Evolutionary conservation across 2,888 invertebrate species (phyloP), one percentile per base, ranked within the genome.

Genomic region (Tetranychus truncatus): DNA sequence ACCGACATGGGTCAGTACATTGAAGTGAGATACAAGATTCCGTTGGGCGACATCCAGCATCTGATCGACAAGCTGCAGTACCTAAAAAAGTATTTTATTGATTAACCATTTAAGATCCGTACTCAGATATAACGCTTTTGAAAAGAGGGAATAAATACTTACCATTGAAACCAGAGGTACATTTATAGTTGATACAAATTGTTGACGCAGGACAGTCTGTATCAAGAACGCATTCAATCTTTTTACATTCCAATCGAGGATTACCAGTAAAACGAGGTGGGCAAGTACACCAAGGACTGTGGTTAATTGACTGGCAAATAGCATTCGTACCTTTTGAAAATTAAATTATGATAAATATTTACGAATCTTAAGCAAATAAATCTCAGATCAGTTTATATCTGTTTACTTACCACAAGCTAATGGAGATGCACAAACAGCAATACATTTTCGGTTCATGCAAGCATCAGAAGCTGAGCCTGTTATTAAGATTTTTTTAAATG

Each of bases 261-360:
- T 92, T 91, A 15, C 93, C 93, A 45, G 92, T 84, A 82, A 88
- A 89, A 18, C 93, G 93, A 65, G 89, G 89, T 66, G 92, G 92
- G 81, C 94, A 94, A 80, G 87, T 87, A 82, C 94, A 94, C 44
- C 88, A 87, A 6, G 92, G 91, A 78, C 91, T 88, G 81, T 91
- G 92, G 79, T 88, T 86, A 67, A 86, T 85, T 0, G 90, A 89
- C 34, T 88, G 86, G 80, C 94, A 95, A 78, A 90, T 87, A 0
- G 94, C 91, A 20, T 69, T 20, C 20, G 69, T 21, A 55, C 34
- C 34, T 34, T 34, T 34, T 34, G 34, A 34, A 34, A 34, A 34
- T 34, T 34, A 34, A 34, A 34, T 34, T 24, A 24, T 24, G 24
- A 24, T 24, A 24, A 24, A 24, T 24, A 24, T 24, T 24, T 1